Evolutionary conservation across 2,888 invertebrate genomes (phyloP).

Genomic region (Philhelius pedissequus): DNA sequence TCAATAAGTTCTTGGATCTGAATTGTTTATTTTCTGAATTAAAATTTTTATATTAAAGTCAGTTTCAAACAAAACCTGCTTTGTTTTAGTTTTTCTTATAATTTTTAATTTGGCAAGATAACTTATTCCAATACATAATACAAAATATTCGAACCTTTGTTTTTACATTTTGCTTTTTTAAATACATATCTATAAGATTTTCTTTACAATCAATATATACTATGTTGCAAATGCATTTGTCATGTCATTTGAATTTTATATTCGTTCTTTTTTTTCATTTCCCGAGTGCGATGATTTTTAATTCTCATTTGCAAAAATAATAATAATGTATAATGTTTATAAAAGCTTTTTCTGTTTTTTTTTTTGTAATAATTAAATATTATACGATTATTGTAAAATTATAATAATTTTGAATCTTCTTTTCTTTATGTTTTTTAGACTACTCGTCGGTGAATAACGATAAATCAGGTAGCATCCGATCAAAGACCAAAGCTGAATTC

Average conservation of each 20-base stretch:
- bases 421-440: constrained; percentile 70
- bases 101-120: constrained; percentile 21
- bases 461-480: constrained; percentile 78
- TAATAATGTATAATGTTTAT: background rate
- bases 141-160: background rate
- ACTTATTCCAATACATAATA: background rate
- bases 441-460: constrained; percentile 79
- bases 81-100: background rate
- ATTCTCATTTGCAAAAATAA: constrained; percentile 51
- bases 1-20: no score
- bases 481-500: constrained; percentile 82
- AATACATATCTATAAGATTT: background rate
- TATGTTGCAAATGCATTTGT: constrained; percentile 59
- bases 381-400: background rate
- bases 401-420: background rate
- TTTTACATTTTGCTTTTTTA: background rate
- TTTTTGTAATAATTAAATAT: background rate
- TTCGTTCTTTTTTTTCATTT: constrained; percentile 34
- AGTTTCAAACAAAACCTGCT: no score
- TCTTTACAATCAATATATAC: constrained; percentile 4
- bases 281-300: constrained; percentile 57
- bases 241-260: constrained; percentile 35
- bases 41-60: no score
- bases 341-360: constrained; percentile 34
- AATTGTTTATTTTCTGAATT: no score